A percentile compares a stretch with the other conserved stretches of the same genome.
These are phyloP conservation scores for Acrobasis repandana DNA, from an alignment of 2,888 invertebrate genomes.

Conservation along the genomic window DNA sequence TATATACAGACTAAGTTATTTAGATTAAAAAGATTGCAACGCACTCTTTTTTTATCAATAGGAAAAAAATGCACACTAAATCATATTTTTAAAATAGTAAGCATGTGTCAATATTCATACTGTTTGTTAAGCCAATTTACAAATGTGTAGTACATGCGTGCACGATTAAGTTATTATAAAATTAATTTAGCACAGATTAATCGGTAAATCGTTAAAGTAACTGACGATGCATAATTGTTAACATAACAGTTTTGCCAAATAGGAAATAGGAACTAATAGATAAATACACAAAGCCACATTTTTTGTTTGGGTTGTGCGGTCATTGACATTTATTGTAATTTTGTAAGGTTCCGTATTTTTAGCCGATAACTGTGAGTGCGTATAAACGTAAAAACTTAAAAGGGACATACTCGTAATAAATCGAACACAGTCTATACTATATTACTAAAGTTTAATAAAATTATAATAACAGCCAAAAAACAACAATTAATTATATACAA, in stretches of 20 bases:
- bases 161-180: background rate
- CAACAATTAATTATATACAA: too few species aligned
- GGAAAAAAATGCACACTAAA: too few species aligned
- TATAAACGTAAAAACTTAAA: too few species aligned
- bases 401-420: too few species aligned
- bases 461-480: too few species aligned
- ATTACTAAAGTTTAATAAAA: too few species aligned
- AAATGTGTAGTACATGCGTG: background rate
- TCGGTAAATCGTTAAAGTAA: background rate
- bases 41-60: background rate
- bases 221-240: slow-evolving; percentile 6
- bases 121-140: background rate
- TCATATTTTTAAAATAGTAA: too few species aligned
- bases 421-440: too few species aligned
- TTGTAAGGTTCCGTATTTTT: background rate
- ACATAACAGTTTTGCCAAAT: slow-evolving; percentile 4
- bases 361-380: too few species aligned
- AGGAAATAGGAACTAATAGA: slow-evolving; percentile 7
- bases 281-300: background rate
- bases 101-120: too few species aligned
- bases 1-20: background rate
- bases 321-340: background rate
- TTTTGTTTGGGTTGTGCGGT: background rate
- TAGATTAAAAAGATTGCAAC: slow-evolving; percentile 8
- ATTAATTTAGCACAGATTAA: slow-evolving; percentile 4